These are phyloP conservation scores for Scolopax bukidnonensis DNA, from an alignment of 2,797 vertebrate species.

Conservation along the genomic window DNA sequence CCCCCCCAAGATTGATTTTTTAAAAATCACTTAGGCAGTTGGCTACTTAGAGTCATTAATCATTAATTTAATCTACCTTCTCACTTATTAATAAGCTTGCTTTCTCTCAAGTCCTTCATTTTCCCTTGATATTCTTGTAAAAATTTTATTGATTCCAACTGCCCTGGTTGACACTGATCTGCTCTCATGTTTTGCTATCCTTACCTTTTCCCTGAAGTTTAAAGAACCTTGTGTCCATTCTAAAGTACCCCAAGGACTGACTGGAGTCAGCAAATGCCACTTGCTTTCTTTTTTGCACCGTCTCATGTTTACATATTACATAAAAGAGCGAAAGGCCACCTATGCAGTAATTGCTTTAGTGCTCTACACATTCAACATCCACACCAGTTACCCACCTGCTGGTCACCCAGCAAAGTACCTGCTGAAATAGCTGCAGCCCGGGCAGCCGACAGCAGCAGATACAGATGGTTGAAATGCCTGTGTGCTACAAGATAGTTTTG, in stretches of 20 bases:
- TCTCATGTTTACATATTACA: background rate
- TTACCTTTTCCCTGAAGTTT: background rate
- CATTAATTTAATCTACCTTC: slow-evolving; percentile 28
- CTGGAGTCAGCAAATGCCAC: background rate
- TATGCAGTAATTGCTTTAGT: background rate
- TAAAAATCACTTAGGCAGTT: background rate
- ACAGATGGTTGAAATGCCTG: background rate
- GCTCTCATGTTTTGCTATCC: background rate
- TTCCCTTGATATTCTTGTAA: background rate
- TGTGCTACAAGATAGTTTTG: background rate
- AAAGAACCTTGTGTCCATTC: background rate
- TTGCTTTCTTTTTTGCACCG: background rate
- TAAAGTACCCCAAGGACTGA: background rate
- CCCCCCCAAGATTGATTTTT: background rate
- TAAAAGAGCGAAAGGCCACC: background rate
- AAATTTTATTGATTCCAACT: background rate
- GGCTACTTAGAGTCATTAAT: slow-evolving; percentile 34
- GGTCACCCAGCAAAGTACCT: background rate
- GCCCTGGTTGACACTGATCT: background rate
- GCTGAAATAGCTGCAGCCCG: background rate
- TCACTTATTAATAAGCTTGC: slow-evolving; percentile 45
- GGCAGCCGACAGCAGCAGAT: background rate
- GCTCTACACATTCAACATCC: background rate
- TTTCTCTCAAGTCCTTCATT: background rate
- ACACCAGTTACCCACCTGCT: fast-evolving